Conservation (phyloP, 1,140 invertebrate species). For the Heterodera carotae region DNA sequence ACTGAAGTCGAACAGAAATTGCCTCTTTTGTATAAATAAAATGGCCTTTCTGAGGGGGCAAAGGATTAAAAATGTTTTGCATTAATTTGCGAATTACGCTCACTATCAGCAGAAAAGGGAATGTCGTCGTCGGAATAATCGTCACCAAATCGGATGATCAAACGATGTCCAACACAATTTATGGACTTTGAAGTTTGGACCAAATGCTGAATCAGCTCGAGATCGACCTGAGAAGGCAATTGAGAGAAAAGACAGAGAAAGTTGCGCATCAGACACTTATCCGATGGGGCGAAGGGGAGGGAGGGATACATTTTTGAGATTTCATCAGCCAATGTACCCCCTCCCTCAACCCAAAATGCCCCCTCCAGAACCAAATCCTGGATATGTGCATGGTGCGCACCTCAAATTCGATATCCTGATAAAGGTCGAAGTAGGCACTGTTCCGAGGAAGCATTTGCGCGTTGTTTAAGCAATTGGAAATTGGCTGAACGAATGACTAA, state of each 20-base stretch:
- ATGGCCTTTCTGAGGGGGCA: neutral
- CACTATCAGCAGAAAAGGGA: neutral
- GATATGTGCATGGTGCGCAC: neutral
- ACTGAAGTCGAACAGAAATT: neutral
- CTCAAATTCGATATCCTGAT: slow-evolving; percentile 29
- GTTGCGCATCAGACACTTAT: neutral
- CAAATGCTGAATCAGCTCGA: slow-evolving; percentile 1
- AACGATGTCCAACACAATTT: neutral
- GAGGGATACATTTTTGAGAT: too few relatives aligned
- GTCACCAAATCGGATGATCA: neutral
- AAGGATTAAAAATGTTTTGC: neutral
- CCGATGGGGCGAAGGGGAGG: too few relatives aligned
- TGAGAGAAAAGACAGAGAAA: neutral
- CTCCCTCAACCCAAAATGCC: too few relatives aligned
- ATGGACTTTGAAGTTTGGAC: neutral
- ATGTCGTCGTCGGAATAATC: neutral
- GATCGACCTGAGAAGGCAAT: neutral
- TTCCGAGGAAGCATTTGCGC: neutral
- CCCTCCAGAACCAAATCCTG: too few relatives aligned
- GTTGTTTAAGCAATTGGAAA: slow-evolving; percentile 29
- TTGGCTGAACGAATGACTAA: slow-evolving; percentile 12
- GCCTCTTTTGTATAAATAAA: neutral
- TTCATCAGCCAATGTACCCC: too few relatives aligned
- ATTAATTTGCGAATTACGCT: neutral
- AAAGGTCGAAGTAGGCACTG: slow-evolving; percentile 1